Evolutionary conservation across 1,140 invertebrate species (phyloP), one percentile per base, ranked within the genome.

Genomic region (Hyles euphorbiae): DNA sequence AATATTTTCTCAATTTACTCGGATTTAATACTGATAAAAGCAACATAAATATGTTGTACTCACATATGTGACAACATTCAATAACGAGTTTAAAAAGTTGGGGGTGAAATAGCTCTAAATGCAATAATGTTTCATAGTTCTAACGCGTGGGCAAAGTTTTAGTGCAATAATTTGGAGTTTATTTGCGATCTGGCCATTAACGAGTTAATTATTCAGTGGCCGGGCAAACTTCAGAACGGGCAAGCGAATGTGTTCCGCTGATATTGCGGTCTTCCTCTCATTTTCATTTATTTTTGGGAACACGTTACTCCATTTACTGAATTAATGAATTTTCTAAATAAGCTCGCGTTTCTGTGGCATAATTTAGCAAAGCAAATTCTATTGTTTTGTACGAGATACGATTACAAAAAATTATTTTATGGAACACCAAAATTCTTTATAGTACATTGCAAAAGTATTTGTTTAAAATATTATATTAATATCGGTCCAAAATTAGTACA

Each of bases 151-250:
- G 52, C 60, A 60, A 72, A 68, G 69, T 74, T 72, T 61, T 58
- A 62, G 63, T 72, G 74, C 70, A 84, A 82, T 84, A 83, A 84
- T 87, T 85, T 70, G 65, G 74, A 82, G 70, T 85, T 87, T 87
- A 85, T 85, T 85, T 84, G 82, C 73, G 68, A 76, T 75, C 67
- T 75, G 76, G 77, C 81, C 77, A 83, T 87, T 87, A 87, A 71
- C 59, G 69, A 68, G 81, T 84, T 84, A 87, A 87, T 87, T 85
- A 87, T 85, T 84, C 77, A 84, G 72, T 68, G 65, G 61, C 60
- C 61, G 50, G 65, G 65, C 63, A 56, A 70, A 74, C 73, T 74
- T 65, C 64, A 58, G 66, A 44, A 64, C 52, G 61, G 59, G 60
- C 56, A 54, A 54, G 61, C 61, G 58, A 51, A 53, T 78, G 73